Conservation (phyloP, 2,888 invertebrate species). For the Nasonovia ribisnigri region DNA sequence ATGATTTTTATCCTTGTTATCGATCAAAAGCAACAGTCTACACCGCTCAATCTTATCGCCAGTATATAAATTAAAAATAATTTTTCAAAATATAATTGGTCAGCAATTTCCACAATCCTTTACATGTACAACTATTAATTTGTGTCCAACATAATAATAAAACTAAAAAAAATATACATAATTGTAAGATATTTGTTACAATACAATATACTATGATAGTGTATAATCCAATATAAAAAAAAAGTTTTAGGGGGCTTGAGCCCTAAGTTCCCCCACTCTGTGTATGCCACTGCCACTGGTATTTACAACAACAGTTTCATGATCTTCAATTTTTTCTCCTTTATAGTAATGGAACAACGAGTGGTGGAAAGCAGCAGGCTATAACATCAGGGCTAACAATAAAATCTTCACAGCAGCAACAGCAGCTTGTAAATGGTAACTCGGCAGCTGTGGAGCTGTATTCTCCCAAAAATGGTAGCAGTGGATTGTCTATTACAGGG, state of each 20-base stretch:
- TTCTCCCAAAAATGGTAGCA: constrained; percentile 23
- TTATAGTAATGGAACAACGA: constrained; percentile 31
- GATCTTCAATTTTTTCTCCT: background rate
- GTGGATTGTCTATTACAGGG: background rate
- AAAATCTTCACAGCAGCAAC: constrained; percentile 42
- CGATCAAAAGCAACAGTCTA: background rate
- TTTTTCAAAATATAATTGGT: background rate
- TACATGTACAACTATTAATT: background rate
- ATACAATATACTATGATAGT: background rate
- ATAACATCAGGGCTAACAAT: constrained; percentile 24
- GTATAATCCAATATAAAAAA: background rate
- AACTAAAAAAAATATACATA: background rate
- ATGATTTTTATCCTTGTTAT: background rate
- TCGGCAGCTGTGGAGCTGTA: constrained; percentile 38
- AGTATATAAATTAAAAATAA: background rate
- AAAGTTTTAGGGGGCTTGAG: background rate
- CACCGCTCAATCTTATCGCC: background rate
- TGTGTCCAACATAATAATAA: background rate
- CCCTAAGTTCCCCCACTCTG: background rate
- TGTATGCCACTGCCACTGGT: background rate
- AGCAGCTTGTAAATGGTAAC: constrained; percentile 54
- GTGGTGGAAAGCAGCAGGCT: constrained; percentile 24
- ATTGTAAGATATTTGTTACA: too few relatives aligned
- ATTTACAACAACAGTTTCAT: background rate
- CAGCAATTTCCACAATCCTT: background rate